Evolutionary conservation across 2,888 invertebrate genomes (phyloP).

Genomic region (Cryptocephalus moraei): DNA sequence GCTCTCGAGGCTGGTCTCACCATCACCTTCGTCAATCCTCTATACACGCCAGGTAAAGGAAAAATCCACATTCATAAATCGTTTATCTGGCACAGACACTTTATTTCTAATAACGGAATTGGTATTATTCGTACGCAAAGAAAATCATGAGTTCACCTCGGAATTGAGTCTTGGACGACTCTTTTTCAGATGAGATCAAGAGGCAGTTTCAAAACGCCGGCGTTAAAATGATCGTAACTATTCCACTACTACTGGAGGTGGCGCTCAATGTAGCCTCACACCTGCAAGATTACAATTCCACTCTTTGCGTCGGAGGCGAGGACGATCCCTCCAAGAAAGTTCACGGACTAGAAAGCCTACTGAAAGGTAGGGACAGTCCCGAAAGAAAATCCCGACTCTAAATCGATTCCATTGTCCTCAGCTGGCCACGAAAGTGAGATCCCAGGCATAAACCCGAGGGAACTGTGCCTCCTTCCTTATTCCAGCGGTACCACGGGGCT

Average conservation of each 20-base stretch:
- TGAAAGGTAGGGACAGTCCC: constrained; percentile 16
- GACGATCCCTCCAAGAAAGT: constrained; percentile 39
- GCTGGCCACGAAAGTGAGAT: constrained; percentile 34
- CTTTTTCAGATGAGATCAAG: constrained; percentile 47
- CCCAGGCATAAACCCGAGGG: constrained; percentile 41
- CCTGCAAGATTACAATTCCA: constrained; percentile 48
- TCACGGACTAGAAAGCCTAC: constrained; percentile 33
- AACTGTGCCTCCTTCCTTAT: constrained; percentile 50
- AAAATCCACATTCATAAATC: too few relatives aligned
- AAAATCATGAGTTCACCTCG: too few relatives aligned
- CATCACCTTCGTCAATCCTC: constrained; percentile 59
- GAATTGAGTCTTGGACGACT: not conserved
- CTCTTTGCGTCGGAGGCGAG: constrained; percentile 54
- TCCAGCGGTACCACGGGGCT: constrained; percentile 73
- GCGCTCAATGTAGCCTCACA: constrained; percentile 45
- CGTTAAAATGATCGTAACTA: constrained; percentile 53
- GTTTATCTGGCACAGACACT: too few relatives aligned
- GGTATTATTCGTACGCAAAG: not conserved
- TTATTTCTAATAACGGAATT: too few relatives aligned
- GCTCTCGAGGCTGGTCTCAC: constrained; percentile 54
- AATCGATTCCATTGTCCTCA: constrained; percentile 2
- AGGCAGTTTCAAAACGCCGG: constrained; percentile 54
- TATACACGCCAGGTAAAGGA: constrained; percentile 52
- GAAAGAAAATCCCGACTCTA: too few relatives aligned
- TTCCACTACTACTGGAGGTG: constrained; percentile 51